phyloP scores from a whole-genome alignment of 2,888 invertebrate species.

The Drosophila nr. perissopoda region DNA sequence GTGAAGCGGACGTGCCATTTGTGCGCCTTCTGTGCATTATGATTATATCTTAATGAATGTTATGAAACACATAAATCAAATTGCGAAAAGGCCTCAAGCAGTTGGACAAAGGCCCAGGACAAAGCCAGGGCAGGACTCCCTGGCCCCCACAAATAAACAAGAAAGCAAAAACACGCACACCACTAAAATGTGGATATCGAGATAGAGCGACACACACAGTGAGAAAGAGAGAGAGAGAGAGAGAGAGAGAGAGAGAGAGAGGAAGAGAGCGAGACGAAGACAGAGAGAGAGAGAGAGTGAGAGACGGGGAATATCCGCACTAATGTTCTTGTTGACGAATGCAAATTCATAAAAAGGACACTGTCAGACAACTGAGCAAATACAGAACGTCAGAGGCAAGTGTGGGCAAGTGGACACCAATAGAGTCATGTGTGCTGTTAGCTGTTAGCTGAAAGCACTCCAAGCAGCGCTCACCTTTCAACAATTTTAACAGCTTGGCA shows the following conservation, averaged over 20 bases:
- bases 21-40: conserved; percentile 69
- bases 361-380: conserved; percentile 12
- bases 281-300: conserved; percentile 7
- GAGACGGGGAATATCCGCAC: conserved; percentile 34
- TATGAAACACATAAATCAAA: conserved; percentile 80
- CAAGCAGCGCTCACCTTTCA: background rate
- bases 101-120: conserved; percentile 60
- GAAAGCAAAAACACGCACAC: conserved; percentile 23
- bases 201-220: background rate
- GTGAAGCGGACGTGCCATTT: conserved; percentile 46
- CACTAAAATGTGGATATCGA: conserved; percentile 3
- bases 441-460: conserved; percentile 7
- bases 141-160: conserved; percentile 51
- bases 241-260: conserved; percentile 5
- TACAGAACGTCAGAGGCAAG: background rate
- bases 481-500: conserved; percentile 61
- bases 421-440: conserved; percentile 33
- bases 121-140: conserved; percentile 15
- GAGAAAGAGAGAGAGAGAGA: background rate
- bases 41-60: conserved; percentile 82
- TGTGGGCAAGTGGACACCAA: conserved; percentile 13
- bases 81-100: conserved; percentile 73
- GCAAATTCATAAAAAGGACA: conserved; percentile 65
- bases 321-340: conserved; percentile 71
- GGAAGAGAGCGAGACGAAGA: background rate